Base-by-base conservation (phyloP, 1,140 invertebrate species). In the Atta colombica region DNA sequence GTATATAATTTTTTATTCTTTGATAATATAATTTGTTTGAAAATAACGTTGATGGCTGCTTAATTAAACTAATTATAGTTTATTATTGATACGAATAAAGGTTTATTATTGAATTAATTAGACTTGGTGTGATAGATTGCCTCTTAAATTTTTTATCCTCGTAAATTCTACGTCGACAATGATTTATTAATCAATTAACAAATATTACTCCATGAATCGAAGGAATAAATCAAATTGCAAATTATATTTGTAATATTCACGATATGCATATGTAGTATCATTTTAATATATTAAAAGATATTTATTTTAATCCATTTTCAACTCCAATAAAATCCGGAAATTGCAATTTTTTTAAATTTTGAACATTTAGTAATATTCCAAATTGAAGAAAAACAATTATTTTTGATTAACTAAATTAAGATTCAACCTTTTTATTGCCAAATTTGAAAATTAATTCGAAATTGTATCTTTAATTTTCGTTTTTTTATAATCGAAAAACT, bases 71-170 rank as follows among this genome's bases (percentile, higher is more conserved):
- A 39, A 61, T 49, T n/a, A 25, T 25, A 45, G 8, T 45, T 45
- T 45, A 45, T 45, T 45, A 10, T 45, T 10, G 39, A 45, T 45
- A 45, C 0, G 10, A 78, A 39, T 55, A 81, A 69, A 69, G 28
- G 16, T 77, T 60, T 61, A 77, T 80, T 69, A 53, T 4, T 53
- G 14, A 68, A 68, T 68, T 80, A 80, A 80, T 80, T 69, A 68
- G 28, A 14, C 21, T 55, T 14, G 28, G 25, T 12, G 28, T 53
- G 18, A 18, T 28, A 51, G 35, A 81, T 55, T 71, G 5, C 16
- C 31, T 45, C 31, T 55, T 55, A n/a, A 4, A 81, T 58, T 81
- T 55, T 81, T 71, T 51, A 14, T 51, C 31, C n/a, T 5, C 21
- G n/a, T 53, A 68, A 71, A 45, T 69, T 81, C 21, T 10, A 49